A percentile compares a stretch with the other conserved stretches of the same genome.
Conservation (phyloP, 2,888 invertebrate genomes). For the Kuschelorhynchus macadamiae region DNA sequence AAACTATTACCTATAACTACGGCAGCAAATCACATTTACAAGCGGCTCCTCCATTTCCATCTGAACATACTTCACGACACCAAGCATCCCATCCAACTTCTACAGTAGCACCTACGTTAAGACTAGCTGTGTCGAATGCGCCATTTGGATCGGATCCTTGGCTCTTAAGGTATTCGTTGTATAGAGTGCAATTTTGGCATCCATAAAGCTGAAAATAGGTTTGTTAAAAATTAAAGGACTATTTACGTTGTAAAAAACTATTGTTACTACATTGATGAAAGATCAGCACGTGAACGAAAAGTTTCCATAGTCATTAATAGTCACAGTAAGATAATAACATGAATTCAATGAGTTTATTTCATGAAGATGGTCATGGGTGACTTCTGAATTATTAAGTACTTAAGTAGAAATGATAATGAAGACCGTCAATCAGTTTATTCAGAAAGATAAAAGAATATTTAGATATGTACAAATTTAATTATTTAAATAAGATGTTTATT, state of each 20-base stretch:
- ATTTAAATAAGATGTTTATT: no score
- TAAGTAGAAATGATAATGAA: no score
- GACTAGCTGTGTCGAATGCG: conserved; percentile 37
- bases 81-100: conserved; percentile 73
- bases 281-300: no score
- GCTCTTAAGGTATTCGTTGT: conserved; percentile 52
- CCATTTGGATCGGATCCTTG: neutral
- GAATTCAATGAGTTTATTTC: no score
- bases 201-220: conserved; percentile 61
- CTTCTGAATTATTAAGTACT: no score
- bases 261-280: no score
- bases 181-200: conserved; percentile 70
- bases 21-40: conserved; percentile 83
- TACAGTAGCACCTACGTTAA: conserved; percentile 4
- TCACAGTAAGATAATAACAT: no score
- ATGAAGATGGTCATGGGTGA: no score
- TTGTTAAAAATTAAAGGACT: neutral
- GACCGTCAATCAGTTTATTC: no score
- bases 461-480: no score
- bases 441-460: no score
- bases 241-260: neutral
- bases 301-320: no score
- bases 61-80: conserved; percentile 77
- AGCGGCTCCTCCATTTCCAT: conserved; percentile 81
- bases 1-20: conserved; percentile 36